Base-by-base conservation (phyloP, 2,113 vertebrate genomes). In the Coturnix japonica region DNA sequence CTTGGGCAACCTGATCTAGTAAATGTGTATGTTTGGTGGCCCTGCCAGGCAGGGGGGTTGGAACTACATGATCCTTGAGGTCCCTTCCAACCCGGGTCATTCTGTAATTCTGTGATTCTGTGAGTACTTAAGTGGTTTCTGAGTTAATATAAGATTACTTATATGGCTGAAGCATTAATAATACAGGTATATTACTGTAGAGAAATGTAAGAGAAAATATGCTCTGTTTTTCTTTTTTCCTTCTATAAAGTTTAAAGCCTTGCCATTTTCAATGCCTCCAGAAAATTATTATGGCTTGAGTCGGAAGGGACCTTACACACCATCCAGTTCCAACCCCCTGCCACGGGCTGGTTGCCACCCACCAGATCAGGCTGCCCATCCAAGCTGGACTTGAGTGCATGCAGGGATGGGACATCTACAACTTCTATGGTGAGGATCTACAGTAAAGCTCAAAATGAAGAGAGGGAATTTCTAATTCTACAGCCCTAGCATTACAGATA, bases 401-500 rank as follows among this genome's bases (percentile, higher is more conserved):
- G 31, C 54, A 57, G 54, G 31, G 31, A 57, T n/a, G 31, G 54
- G 54, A 28, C 18, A 57, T n/a, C 31, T 31, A 57, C 30, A n/a
- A n/a, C 54, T 57, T n/a, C 31, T n/a, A 71, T 28, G 14, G 43
- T 47, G 76, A 94, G 91, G 77, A 84, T 44, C 14, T 56, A 70
- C 21, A 89, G 39, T 21, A 64, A 61, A 91, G 33, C 46, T 89
- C 76, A 81, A 93, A 95, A 77, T 54, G 2, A 81, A 94, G 86
- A 59, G 13, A 61, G 79, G 59, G 70, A 81, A 88, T 86, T 83
- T 57, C 57, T 92, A 85, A 93, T 85, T 95, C 6, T 12, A 63
- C 85, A 82, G 78, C 49, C 61, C 81, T 72, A 92, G 61, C 49
- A 60, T 31, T 35, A 78, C 12, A 74, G 60, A 76, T 94, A 96